Conservation (phyloP, 2,113 vertebrate genomes). For the Fregetta grallaria region DNA sequence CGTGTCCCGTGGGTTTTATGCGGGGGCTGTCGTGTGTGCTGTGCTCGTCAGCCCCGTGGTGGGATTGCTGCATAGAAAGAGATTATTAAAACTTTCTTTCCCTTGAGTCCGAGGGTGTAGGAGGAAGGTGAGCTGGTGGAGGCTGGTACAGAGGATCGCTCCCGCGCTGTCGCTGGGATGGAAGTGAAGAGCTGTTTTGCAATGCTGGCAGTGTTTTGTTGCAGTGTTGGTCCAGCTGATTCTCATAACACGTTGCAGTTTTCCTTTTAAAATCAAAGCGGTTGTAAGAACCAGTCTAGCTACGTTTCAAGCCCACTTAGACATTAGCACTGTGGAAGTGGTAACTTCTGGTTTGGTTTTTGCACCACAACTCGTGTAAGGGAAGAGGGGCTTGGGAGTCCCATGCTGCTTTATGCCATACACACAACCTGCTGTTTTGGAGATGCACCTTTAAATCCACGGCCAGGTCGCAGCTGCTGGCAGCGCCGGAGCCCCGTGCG, state of each 20-base stretch:
- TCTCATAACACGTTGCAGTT: not conserved
- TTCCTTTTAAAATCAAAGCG: not conserved
- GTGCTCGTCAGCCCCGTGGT: not conserved
- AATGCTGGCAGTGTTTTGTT: not conserved
- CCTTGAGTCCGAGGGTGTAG: too few relatives aligned
- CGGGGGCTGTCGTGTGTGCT: accelerated
- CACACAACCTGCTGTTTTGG: not conserved
- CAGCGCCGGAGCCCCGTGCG: not conserved
- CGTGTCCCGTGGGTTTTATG: not conserved
- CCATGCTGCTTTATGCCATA: not conserved
- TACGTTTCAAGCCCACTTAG: not conserved
- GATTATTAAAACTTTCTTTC: accelerated
- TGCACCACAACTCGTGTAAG: not conserved
- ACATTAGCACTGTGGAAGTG: not conserved
- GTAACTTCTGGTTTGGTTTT: not conserved
- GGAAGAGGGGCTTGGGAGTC: not conserved
- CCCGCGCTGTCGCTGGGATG: not conserved
- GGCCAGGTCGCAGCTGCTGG: not conserved
- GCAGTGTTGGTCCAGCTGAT: not conserved
- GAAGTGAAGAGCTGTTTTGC: not conserved
- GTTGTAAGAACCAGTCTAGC: not conserved
- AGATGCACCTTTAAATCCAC: not conserved
- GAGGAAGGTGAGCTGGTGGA: not conserved
- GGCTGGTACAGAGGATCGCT: not conserved
- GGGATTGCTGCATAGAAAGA: not conserved